A percentile compares a stretch with the other conserved stretches of the same genome.
Conservation (phyloP, 2,797 vertebrate species). For the Silurus lanzhouensis region DNA sequence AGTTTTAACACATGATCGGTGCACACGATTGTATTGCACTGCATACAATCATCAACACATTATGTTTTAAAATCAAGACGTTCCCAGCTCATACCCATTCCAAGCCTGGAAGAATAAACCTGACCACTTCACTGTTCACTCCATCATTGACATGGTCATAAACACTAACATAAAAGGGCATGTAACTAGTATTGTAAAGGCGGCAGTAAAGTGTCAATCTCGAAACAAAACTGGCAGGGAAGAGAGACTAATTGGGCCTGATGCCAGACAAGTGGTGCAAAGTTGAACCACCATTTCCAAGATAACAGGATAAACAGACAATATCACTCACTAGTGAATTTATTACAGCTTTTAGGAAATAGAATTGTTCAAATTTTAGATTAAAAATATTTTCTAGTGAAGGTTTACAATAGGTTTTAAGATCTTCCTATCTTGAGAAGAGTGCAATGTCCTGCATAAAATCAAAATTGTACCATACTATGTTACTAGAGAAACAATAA, state of each 20-base stretch:
- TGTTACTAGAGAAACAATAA: background rate
- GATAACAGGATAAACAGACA: conserved; percentile 16
- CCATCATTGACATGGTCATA: conserved; percentile 62
- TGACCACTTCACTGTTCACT: conserved; percentile 28
- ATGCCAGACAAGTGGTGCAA: conserved; percentile 25
- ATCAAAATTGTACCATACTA: background rate
- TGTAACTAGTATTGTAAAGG: conserved; percentile 63
- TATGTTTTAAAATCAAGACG: conserved; percentile 4
- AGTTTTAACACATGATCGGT: background rate
- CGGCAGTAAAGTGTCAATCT: conserved; percentile 53
- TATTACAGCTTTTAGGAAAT: conserved; percentile 16
- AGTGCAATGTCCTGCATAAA: background rate
- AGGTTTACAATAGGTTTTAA: background rate
- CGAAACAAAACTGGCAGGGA: conserved; percentile 19
- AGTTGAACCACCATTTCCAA: conserved; percentile 29
- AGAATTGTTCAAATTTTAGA: background rate
- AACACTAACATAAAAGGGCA: conserved; percentile 68
- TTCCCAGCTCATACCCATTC: background rate
- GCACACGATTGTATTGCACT: background rate
- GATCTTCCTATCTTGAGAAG: background rate
- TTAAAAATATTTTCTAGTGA: background rate
- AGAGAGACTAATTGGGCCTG: conserved; percentile 39
- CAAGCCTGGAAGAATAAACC: background rate
- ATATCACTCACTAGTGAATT: background rate
- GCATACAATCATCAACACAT: background rate